Conservation (phyloP, 2,888 invertebrate genomes). For the Coelopa pilipes region DNA sequence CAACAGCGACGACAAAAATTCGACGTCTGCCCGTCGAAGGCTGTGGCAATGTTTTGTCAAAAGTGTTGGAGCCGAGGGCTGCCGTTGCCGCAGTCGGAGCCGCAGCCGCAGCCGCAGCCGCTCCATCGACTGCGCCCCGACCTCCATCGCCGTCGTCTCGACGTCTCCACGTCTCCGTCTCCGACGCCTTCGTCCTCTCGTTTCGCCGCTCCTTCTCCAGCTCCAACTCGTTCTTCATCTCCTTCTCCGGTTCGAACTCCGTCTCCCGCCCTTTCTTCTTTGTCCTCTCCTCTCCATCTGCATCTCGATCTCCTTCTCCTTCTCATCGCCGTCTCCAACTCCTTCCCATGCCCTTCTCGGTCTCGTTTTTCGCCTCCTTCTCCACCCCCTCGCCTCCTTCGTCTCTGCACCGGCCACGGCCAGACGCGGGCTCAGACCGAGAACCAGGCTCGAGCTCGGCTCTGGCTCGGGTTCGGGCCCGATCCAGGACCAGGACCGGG, state of each 20-base stretch:
- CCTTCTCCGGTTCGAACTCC: too few relatives aligned
- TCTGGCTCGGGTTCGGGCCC: constrained; percentile 48
- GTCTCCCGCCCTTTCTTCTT: background rate
- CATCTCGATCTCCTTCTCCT: background rate
- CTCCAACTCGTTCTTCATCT: background rate
- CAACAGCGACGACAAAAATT: background rate
- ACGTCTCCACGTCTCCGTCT: background rate
- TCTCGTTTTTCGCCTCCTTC: background rate
- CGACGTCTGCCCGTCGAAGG: constrained; percentile 31
- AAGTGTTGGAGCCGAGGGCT: constrained; percentile 35
- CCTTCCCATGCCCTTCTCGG: background rate
- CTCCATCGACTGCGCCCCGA: too few relatives aligned
- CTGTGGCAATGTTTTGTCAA: constrained; percentile 36
- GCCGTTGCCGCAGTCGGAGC: constrained; percentile 4
- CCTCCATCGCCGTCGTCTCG: too few relatives aligned
- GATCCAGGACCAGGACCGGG: constrained; percentile 43
- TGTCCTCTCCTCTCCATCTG: background rate
- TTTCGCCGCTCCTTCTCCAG: constrained; percentile 1
- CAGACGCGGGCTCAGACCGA: too few relatives aligned
- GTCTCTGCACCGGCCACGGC: too few relatives aligned
- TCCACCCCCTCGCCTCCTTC: too few relatives aligned
- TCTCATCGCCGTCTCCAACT: background rate
- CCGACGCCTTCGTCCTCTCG: background rate
- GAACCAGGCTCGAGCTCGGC: background rate
- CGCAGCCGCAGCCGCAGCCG: too few relatives aligned